phyloP scores from a whole-genome alignment of 2,797 vertebrate species.

The Megalops cyprinoides region DNA sequence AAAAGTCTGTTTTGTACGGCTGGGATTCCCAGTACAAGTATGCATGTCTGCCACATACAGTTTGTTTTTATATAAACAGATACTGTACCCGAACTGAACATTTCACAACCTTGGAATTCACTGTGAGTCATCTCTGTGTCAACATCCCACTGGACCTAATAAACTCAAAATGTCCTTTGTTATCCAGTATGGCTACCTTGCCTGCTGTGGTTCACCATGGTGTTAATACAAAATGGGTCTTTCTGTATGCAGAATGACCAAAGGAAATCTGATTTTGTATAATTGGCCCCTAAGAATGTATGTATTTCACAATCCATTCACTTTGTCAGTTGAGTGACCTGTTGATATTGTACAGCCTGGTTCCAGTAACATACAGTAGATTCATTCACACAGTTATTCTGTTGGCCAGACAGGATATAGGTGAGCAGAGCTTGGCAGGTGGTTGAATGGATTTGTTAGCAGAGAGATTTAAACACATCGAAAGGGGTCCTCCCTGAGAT shows the following conservation, averaged over 20 bases:
- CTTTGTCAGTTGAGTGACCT: too few relatives aligned
- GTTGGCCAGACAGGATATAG: constrained; percentile 3
- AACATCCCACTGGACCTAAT: not conserved
- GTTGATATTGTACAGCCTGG: not conserved
- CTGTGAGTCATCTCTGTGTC: not conserved
- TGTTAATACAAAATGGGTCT: constrained; percentile 5
- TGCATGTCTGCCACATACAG: too few relatives aligned
- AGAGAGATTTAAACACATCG: not conserved
- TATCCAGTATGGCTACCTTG: not conserved
- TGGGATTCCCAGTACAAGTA: too few relatives aligned
- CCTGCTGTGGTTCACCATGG: not conserved
- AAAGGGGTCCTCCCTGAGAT: constrained; percentile 5
- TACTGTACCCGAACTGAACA: not conserved
- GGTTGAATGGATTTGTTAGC: not conserved
- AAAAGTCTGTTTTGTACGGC: too few relatives aligned
- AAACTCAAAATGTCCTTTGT: not conserved
- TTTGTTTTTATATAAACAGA: not conserved
- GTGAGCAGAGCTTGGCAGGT: not conserved
- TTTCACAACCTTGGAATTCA: not conserved
- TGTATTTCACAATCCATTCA: not conserved
- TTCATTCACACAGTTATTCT: not conserved
- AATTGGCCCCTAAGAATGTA: not conserved
- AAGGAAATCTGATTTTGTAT: not conserved
- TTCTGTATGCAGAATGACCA: not conserved
- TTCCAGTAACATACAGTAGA: not conserved